These are phyloP conservation scores for Pseudorhiza aurosa DNA, from an alignment of 30 jellyfish, hydroid and myxozoan species.

Conservation along the genomic window DNA sequence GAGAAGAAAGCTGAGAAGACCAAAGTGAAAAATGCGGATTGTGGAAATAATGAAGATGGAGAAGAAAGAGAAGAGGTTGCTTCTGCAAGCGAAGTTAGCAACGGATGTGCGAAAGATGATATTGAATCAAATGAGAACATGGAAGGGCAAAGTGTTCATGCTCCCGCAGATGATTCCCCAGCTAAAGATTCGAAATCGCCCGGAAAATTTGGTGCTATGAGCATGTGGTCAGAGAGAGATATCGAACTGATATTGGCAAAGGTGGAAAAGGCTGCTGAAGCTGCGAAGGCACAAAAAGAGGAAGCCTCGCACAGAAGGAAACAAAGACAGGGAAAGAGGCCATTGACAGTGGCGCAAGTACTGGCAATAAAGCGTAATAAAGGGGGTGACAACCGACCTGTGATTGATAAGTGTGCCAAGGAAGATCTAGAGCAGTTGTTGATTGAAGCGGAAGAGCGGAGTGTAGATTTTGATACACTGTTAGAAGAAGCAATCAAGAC, in stretches of 20 bases:
- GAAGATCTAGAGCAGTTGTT: conserved; percentile 50
- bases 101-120: background rate
- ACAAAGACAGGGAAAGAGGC: conserved; percentile 37
- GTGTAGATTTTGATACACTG: conserved; percentile 38
- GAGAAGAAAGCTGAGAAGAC: background rate
- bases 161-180: background rate
- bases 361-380: conserved; percentile 60
- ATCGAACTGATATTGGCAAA: conserved; percentile 41
- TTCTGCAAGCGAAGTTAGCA: background rate
- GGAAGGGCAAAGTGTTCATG: background rate
- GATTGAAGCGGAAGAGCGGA: conserved; percentile 36
- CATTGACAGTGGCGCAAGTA: conserved; percentile 76
- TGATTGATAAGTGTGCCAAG: conserved; percentile 27
- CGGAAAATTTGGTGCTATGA: background rate
- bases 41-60: background rate
- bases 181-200: background rate
- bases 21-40: background rate
- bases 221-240: conserved; percentile 37
- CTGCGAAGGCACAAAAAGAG: conserved; percentile 56
- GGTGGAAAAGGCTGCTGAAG: conserved; percentile 53
- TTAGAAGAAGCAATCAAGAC: conserved; percentile 46
- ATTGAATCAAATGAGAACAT: background rate
- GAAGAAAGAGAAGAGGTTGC: background rate
- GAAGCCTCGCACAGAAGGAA: conserved; percentile 41
- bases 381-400: conserved; percentile 20